These are phyloP conservation scores for Mus caroli DNA, from an alignment of 2,797 vertebrate species.

Conservation along the genomic window DNA sequence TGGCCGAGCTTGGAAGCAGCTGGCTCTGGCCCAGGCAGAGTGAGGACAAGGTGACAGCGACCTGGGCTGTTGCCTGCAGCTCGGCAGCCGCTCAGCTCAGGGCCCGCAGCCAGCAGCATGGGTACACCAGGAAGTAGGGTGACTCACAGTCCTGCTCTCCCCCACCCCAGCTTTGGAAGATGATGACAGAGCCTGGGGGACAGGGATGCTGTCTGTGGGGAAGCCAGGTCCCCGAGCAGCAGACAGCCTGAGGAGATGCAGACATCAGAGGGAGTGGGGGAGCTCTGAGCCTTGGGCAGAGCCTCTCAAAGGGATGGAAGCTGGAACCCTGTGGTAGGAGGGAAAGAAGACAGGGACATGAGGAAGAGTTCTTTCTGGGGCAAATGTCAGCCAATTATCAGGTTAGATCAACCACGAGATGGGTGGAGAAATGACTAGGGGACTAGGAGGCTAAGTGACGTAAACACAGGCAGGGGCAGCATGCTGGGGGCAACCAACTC, in stretches of 20 bases:
- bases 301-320: not conserved
- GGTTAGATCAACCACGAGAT: not conserved
- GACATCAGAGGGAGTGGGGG: not conserved
- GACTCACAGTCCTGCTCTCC: conserved; percentile 72
- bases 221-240: not conserved
- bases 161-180: conserved; percentile 9
- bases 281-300: not conserved
- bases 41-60: conserved; percentile 82
- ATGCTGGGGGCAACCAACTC: not conserved
- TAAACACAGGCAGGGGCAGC: not conserved
- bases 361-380: not conserved
- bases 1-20: conserved; percentile 51
- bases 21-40: conserved; percentile 70
- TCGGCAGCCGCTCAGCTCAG: conserved; percentile 56
- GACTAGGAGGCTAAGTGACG: not conserved
- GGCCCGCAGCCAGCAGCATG: conserved; percentile 72
- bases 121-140: conserved; percentile 68
- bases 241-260: not conserved
- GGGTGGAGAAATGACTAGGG: not conserved
- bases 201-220: not conserved
- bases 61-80: conserved; percentile 75
- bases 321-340: not conserved
- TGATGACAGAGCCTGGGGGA: not conserved
- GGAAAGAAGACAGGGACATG: not conserved
- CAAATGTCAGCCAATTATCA: not conserved